Evolutionary conservation across 2,797 vertebrate species (phyloP), one percentile per base, ranked within the genome.

Genomic region (Pogonophryne albipinna): DNA sequence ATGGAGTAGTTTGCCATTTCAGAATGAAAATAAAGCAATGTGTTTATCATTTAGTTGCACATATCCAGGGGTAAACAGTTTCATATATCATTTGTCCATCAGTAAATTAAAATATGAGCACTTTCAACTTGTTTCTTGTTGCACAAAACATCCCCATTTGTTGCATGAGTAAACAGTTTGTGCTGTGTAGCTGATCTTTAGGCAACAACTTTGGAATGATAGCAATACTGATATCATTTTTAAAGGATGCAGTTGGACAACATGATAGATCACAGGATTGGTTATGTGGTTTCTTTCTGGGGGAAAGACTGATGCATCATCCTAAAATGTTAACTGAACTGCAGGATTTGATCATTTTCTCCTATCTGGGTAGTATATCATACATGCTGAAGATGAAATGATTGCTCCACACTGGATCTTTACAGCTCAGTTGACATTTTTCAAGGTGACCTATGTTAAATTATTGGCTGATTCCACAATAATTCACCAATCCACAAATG

Each of bases 391-490:
- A 42, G 38, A 38, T 34, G 58, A 47, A 6, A 49, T 31, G 13
- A 16, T 19, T 34, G 27, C 9, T 57, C 34, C 46, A 51, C 52
- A 63, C 17, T 17, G 23, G 46, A 78, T 71, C 70, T 74, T 71
- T 45, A 19, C 11, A 20, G 78, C 77, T 38, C 16, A 27, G 42
- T 20, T 63, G 42, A 57, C 56, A 27, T 58, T 76, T 66, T 63
- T 78, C 66, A 82, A 79, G 79, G 82, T 82, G 66, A 82, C 68
- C 49, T 16, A 10, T 46, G 31, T 12, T 53, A 23, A 67, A 38
- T 67, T 60, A 45, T 50, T 49, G 50, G 76, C 79, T 74, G 64
- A 77, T 61, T 74, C 4, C 10, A 59, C 69, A 56, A 4, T 15
- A 17, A 74, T 80, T 72, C 31, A 75, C 38, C 53, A 66, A 53